Evolutionary conservation across 2,888 invertebrate genomes (phyloP).

Genomic region (Athalia cordata): DNA sequence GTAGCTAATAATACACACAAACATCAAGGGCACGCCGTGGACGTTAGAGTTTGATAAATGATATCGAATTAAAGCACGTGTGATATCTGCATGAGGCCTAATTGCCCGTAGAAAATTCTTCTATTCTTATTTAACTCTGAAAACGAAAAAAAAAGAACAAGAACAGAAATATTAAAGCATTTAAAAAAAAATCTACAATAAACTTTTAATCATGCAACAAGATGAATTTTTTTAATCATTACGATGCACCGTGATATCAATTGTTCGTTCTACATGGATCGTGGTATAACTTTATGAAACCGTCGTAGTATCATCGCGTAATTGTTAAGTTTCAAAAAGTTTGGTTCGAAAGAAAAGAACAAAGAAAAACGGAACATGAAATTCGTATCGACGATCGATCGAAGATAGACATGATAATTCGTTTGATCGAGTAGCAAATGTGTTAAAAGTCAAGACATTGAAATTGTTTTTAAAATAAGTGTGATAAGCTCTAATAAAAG

Average conservation of each 20-base stretch:
- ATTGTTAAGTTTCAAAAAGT: neutral
- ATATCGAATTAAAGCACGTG: slow-evolving; percentile 18
- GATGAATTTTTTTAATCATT: slow-evolving; percentile 19
- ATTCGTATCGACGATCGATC: too few species aligned
- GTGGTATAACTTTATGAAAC: neutral
- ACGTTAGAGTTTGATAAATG: slow-evolving; percentile 24
- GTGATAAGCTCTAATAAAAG: too few species aligned
- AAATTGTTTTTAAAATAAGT: too few species aligned
- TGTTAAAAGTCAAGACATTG: too few species aligned
- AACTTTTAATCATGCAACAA: slow-evolving; percentile 5
- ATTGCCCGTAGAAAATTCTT: neutral
- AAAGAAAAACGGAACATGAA: too few species aligned
- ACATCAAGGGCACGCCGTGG: slow-evolving; percentile 17
- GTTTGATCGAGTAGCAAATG: too few species aligned
- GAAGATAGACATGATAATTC: too few species aligned
- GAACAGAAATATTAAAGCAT: neutral
- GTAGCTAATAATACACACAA: slow-evolving; percentile 11
- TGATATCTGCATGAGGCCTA: neutral
- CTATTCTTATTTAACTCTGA: neutral
- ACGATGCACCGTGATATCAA: slow-evolving; percentile 24
- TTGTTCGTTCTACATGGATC: neutral
- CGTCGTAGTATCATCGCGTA: neutral
- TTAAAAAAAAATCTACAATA: neutral
- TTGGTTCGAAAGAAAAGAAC: too few species aligned
- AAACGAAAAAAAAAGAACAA: neutral